Evolutionary conservation across 92 coral and sea anemone genomes (phyloP), one percentile per base, ranked within the genome.

Genomic region (Zoanthus solanderi): DNA sequence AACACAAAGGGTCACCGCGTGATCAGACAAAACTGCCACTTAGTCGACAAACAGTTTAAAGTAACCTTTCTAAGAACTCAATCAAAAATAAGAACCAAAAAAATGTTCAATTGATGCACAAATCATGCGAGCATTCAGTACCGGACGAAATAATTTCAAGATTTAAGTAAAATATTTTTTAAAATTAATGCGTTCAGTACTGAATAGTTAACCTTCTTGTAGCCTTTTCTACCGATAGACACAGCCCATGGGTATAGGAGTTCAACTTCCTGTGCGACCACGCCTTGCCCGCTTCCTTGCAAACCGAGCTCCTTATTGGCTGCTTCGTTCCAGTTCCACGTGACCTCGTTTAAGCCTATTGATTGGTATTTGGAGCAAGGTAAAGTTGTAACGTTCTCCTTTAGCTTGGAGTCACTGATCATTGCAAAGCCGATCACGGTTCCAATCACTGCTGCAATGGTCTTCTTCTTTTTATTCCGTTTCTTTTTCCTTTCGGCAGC

Each of bases 231-330:
- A 57, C 78, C 91, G 3, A n/a, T 23, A 9, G 60, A 76, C 83
- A 90, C 95, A 3, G 91, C 93, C 76, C 45, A 17, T 28, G 95
- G 92, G 71, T 93, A 93, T 16, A 90, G 60, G 42, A 37, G 86
- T 72, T 93, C 74, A 23, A 90, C 95, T 29, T 90, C 95, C 79
- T 92, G 95, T 12, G 95, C 95, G 23, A 92, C 83, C 17, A 92
- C 92, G 42, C 93, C 93, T 31, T 86, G 86, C 54, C 75, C 84
- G 16, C 32, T 47, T 34, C 94, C 94, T 30, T 66, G 79, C 72
- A 92, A 52, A 45, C 93, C 95, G 48, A 90, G 71, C 28, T 79
- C 77, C 9, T 76, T 29, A 11, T 83, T 48, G 7, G 95, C 93
- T 65, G 75, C 57, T 54, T 87, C 79, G 66, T 90, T 92, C 95